phyloP scores from a whole-genome alignment of 2,797 vertebrate genomes.

The Scolopax bukidnonensis region DNA sequence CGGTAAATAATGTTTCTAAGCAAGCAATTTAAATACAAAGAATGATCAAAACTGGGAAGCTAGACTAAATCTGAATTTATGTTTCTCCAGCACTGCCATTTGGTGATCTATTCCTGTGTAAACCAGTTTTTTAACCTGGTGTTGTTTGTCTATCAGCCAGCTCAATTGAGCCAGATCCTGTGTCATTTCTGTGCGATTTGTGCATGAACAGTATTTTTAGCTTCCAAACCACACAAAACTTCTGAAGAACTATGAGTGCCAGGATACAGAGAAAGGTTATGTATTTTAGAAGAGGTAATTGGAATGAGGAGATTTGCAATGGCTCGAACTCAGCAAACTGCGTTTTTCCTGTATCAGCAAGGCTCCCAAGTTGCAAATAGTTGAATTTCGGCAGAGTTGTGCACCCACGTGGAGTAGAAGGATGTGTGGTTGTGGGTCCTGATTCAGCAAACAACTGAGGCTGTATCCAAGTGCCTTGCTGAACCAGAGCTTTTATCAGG shows the following conservation, averaged over 20 bases:
- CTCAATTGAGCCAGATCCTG: not conserved
- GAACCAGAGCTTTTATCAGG: not conserved
- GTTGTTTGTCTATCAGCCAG: not conserved
- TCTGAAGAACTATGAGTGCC: not conserved
- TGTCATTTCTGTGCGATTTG: not conserved
- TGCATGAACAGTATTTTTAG: not conserved
- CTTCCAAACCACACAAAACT: not conserved
- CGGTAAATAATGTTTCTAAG: not conserved
- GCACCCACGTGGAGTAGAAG: not conserved
- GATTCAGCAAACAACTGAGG: not conserved
- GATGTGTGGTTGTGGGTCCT: not conserved
- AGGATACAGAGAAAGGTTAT: not conserved
- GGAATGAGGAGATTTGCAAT: not conserved
- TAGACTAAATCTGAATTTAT: not conserved
- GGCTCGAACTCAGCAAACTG: not conserved
- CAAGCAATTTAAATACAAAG: not conserved
- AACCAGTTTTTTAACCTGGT: not conserved
- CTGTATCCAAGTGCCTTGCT: not conserved
- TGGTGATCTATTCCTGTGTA: not conserved
- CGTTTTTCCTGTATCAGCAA: conserved; percentile 23
- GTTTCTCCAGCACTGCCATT: not conserved
- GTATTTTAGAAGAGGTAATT: not conserved
- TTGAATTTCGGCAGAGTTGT: not conserved
- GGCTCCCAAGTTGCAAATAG: not conserved
- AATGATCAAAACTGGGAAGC: not conserved